Evolutionary conservation across 1,140 invertebrate genomes (phyloP).

Genomic region (Euura lappo): DNA sequence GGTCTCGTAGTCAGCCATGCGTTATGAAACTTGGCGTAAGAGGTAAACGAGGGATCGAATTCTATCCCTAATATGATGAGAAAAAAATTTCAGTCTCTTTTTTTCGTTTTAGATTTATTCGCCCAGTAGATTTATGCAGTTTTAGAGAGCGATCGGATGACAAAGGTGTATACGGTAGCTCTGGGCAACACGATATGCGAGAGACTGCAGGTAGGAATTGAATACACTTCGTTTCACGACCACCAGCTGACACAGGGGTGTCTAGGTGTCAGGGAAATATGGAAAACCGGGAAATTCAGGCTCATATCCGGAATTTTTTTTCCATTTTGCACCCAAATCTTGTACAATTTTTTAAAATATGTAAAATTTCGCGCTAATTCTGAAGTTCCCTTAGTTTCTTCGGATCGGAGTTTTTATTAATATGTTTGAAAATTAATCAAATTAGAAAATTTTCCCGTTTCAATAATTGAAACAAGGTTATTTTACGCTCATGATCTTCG

Average conservation of each 20-base stretch:
- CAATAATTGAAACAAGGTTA: no score
- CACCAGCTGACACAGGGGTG: background rate
- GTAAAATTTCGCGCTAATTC: no score
- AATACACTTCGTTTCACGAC: background rate
- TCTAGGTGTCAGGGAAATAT: no score
- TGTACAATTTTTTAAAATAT: no score
- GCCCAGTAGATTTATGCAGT: slow-evolving; percentile 26
- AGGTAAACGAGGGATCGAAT: background rate
- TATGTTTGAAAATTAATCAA: no score
- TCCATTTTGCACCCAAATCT: background rate
- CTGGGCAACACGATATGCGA: slow-evolving; percentile 41
- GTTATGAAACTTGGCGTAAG: background rate
- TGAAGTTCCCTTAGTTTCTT: no score
- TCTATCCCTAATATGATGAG: background rate
- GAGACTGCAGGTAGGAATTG: background rate
- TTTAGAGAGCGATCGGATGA: slow-evolving; percentile 39
- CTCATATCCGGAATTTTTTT: background rate
- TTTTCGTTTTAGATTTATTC: background rate
- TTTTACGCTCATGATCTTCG: no score
- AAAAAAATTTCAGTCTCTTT: background rate
- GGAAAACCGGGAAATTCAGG: no score
- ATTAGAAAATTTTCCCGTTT: no score
- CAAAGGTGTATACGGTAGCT: slow-evolving; percentile 48
- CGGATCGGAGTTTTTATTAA: no score
- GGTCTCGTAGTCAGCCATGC: background rate